Evolutionary conservation across 92 coral and sea anemone species (phyloP).

Genomic region (Heteractis magnifica): DNA sequence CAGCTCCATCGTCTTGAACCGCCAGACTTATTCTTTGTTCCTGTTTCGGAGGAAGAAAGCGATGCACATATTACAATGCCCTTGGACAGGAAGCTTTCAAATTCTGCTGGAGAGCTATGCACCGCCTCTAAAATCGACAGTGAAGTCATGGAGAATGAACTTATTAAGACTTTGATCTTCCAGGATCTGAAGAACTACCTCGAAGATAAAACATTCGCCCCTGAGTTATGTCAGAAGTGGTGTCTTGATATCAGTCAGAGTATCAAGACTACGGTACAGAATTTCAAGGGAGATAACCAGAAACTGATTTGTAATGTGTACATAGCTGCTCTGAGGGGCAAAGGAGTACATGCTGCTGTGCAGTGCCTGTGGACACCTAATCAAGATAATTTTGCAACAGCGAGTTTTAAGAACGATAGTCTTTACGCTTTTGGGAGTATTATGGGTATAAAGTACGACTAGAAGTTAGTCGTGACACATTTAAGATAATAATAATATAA

Average conservation of each 20-base stretch:
- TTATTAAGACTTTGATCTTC: conserved; percentile 52
- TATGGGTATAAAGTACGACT: conserved; percentile 61
- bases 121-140: conserved; percentile 60
- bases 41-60: conserved; percentile 55
- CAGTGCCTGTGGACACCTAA: conserved; percentile 72
- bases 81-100: conserved; percentile 42
- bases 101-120: conserved; percentile 40
- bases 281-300: conserved; percentile 52
- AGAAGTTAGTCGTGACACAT: neutral
- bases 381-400: conserved; percentile 76
- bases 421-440: conserved; percentile 81
- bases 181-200: conserved; percentile 56
- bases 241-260: conserved; percentile 75
- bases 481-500: no score
- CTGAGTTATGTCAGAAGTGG: conserved; percentile 79
- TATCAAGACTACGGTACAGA: conserved; percentile 67
- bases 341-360: conserved; percentile 79
- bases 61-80: conserved; percentile 3
- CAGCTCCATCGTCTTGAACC: conserved; percentile 59
- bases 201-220: conserved; percentile 53
- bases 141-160: conserved; percentile 37
- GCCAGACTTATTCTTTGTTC: conserved; percentile 72
- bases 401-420: conserved; percentile 71
- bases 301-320: conserved; percentile 79
- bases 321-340: conserved; percentile 83